Conservation (phyloP, 2,888 invertebrate species). For the Oscheius sp. region DNA sequence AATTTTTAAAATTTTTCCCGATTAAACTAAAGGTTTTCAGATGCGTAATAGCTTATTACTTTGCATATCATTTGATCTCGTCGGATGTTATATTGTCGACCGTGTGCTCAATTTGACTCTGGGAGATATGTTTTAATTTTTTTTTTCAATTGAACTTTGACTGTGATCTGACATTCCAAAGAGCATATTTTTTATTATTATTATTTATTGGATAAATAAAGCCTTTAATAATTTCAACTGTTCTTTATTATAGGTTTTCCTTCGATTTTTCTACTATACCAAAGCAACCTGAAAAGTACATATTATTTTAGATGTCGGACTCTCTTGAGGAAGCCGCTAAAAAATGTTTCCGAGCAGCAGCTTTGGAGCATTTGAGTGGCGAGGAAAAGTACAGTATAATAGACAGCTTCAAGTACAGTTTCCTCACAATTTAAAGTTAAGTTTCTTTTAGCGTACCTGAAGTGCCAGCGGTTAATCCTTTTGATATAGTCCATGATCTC, state of each 20-base stretch:
- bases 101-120: constrained; percentile 55
- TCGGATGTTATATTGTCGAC: constrained; percentile 85
- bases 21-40: constrained; percentile 80
- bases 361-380: constrained; percentile 1
- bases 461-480: too few species aligned
- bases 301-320: not conserved
- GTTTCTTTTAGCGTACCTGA: not conserved
- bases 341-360: constrained; percentile 8
- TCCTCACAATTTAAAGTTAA: not conserved
- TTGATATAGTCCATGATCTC: too few species aligned
- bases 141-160: not conserved
- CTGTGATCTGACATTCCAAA: not conserved
- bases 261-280: too few species aligned
- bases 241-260: too few species aligned
- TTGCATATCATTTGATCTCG: constrained; percentile 85
- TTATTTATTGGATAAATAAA: too few species aligned
- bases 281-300: too few species aligned
- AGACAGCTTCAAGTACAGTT: constrained; percentile 1
- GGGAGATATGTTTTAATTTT: constrained; percentile 1
- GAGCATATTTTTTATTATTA: not conserved
- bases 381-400: not conserved
- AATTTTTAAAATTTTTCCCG: not conserved
- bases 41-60: constrained; percentile 86
- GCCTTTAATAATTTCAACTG: too few species aligned
- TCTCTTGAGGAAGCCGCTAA: not conserved